A percentile compares a stretch with the other conserved stretches of the same genome.
Conservation (phyloP, 2,797 vertebrate species). For the Gephyroberyx darwinii region DNA sequence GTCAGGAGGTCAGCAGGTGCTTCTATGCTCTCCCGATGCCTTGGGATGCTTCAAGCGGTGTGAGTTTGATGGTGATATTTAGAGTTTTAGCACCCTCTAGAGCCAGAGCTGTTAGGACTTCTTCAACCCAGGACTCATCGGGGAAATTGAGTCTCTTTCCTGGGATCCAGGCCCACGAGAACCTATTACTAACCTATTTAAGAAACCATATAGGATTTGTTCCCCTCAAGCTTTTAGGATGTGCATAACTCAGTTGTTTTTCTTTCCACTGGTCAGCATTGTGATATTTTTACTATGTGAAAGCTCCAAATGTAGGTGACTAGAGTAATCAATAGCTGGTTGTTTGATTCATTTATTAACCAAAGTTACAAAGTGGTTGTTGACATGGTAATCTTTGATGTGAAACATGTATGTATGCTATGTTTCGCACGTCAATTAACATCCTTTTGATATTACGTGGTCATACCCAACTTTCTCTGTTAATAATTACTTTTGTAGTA, state of each 20-base stretch:
- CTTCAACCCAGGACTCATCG: not conserved
- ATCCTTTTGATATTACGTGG: not conserved
- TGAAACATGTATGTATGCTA: too few species aligned
- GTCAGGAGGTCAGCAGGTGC: slow-evolving; percentile 73
- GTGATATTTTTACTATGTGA: too few species aligned
- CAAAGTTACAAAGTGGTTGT: not conserved
- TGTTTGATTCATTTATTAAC: not conserved
- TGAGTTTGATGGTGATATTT: slow-evolving; percentile 25
- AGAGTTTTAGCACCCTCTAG: slow-evolving; percentile 60
- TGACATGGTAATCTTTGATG: not conserved
- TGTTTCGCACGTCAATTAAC: not conserved
- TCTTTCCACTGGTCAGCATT: too few species aligned
- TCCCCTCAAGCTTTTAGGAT: too few species aligned
- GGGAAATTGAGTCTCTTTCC: not conserved
- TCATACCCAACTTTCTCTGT: not conserved
- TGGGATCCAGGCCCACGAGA: slow-evolving; percentile 1
- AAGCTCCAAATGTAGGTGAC: too few species aligned
- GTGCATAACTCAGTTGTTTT: too few species aligned
- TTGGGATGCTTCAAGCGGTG: slow-evolving; percentile 17
- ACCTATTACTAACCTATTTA: not conserved
- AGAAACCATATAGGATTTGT: too few species aligned
- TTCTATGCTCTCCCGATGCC: slow-evolving; percentile 63
- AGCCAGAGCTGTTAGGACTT: not conserved
- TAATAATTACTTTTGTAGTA: not conserved
- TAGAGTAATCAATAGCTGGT: too few species aligned